Evolutionary conservation across 2,797 vertebrate genomes (phyloP).

Genomic region (Ispidina picta): DNA sequence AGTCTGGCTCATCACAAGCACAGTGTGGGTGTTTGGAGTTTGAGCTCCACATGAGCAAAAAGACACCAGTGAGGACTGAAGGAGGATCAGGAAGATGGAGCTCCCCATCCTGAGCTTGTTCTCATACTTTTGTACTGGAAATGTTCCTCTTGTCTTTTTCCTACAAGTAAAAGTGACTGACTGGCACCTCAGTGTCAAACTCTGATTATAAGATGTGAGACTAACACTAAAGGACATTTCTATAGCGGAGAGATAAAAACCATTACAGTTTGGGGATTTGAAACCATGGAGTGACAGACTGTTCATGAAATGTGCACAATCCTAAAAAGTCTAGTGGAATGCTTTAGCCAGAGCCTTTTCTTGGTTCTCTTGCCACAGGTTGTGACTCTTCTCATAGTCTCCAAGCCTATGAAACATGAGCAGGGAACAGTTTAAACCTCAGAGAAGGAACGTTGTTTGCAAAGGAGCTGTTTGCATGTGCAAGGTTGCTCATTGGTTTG

Average conservation of each 20-base stretch:
- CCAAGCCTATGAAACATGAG: neutral
- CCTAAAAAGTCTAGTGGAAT: neutral
- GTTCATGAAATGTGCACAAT: fast-evolving
- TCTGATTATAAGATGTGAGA: neutral
- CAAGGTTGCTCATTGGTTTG: neutral
- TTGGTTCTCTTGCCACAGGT: neutral
- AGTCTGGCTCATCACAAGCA: neutral
- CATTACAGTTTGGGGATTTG: neutral
- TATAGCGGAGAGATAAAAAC: neutral
- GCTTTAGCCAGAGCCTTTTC: neutral
- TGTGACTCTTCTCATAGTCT: neutral
- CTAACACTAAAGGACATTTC: neutral
- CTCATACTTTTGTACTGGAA: neutral
- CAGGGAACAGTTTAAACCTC: neutral
- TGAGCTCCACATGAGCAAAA: neutral
- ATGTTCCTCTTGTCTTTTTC: neutral
- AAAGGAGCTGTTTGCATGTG: neutral
- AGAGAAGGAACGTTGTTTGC: neutral
- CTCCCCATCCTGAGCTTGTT: fast-evolving
- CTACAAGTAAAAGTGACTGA: neutral
- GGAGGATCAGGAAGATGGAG: neutral
- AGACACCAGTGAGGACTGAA: neutral
- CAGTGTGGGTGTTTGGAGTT: neutral
- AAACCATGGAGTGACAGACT: neutral
- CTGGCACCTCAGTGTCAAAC: neutral